A percentile compares a stretch with the other conserved stretches of the same genome.
These are phyloP conservation scores for Lathronympha strigana DNA, from an alignment of 2,888 invertebrate genomes.

Conservation along the genomic window DNA sequence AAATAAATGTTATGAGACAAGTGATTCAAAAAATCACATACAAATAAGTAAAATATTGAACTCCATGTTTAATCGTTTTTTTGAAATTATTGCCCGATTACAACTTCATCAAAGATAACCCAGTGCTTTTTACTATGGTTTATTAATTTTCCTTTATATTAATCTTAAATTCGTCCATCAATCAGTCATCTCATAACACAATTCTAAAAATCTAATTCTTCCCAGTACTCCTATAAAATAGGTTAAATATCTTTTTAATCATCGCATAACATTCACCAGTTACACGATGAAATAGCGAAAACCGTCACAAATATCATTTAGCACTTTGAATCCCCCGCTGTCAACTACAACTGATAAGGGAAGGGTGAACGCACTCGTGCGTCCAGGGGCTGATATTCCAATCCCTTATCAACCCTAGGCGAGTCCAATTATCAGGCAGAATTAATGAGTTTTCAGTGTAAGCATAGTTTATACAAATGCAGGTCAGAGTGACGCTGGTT, in stretches of 20 bases:
- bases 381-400: slow-evolving; percentile 64
- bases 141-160: no score
- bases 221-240: neutral
- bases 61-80: no score
- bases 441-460: neutral
- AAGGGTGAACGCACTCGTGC: slow-evolving; percentile 81
- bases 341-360: slow-evolving; percentile 78
- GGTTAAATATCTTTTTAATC: neutral
- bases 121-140: no score
- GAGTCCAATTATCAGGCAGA: neutral
- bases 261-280: neutral
- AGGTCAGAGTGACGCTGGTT: neutral
- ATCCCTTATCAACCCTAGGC: neutral
- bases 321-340: slow-evolving; percentile 64
- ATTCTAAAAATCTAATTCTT: no score
- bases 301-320: slow-evolving; percentile 63
- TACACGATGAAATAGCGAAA: neutral
- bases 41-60: no score
- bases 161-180: no score
- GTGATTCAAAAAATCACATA: no score
- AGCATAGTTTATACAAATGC: neutral
- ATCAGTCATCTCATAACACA: neutral
- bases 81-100: no score
- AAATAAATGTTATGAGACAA: no score
- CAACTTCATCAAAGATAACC: no score